Percentiles rank a stretch among this genome's conserved stretches.
These are phyloP conservation scores for Agrotis clavis DNA, from an alignment of 2,888 invertebrate genomes.

Conservation along the genomic window DNA sequence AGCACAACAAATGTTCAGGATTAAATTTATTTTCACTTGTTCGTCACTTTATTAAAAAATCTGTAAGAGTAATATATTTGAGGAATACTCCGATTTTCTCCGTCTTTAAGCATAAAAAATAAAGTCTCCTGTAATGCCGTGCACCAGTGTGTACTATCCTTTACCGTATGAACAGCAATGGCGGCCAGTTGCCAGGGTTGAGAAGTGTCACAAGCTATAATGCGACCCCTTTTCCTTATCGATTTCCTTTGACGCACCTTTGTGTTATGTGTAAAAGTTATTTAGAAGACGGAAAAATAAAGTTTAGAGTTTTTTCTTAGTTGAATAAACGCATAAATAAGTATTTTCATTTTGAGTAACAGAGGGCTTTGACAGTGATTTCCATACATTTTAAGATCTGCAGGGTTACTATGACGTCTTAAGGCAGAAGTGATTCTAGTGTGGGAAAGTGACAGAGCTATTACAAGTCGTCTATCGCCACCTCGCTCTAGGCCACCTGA, in stretches of 20 bases:
- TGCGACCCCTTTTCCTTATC: conserved; percentile 52
- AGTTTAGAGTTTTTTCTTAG: neutral
- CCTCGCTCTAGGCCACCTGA: too few relatives aligned
- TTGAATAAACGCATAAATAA: neutral
- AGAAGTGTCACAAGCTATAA: conserved; percentile 44
- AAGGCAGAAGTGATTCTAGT: too few relatives aligned
- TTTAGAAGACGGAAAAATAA: neutral
- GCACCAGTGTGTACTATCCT: neutral
- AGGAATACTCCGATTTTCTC: too few relatives aligned
- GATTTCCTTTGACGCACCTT: conserved; percentile 45
- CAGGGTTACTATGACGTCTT: too few relatives aligned
- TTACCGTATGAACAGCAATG: conserved; percentile 17
- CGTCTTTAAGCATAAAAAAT: neutral
- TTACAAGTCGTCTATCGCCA: too few relatives aligned
- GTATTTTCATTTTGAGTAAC: too few relatives aligned
- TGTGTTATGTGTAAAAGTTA: conserved; percentile 6
- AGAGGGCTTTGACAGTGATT: too few relatives aligned
- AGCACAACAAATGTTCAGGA: too few relatives aligned
- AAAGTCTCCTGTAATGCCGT: neutral
- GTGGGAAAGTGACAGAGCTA: too few relatives aligned
- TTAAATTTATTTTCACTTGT: too few relatives aligned
- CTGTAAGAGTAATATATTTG: too few relatives aligned
- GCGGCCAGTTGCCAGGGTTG: conserved; percentile 11
- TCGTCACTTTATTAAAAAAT: too few relatives aligned
- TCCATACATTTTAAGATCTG: neutral